A percentile compares a stretch with the other conserved stretches of the same genome.
phyloP scores from a whole-genome alignment of 2,113 vertebrate species.

The Corythaixoides concolor region DNA sequence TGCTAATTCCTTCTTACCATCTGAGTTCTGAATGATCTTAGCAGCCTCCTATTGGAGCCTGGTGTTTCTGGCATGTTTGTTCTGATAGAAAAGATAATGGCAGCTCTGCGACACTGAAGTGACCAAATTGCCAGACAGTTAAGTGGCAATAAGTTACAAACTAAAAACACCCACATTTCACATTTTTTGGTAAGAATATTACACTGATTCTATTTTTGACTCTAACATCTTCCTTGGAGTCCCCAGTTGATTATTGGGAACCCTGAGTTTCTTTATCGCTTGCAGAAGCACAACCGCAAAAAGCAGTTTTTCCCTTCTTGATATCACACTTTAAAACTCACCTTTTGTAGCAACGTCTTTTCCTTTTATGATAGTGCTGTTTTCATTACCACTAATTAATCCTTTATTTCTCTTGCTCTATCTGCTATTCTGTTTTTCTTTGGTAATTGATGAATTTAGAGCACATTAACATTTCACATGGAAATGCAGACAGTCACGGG shows the following conservation, averaged over 20 bases:
- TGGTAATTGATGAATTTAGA: not conserved
- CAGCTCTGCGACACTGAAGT: not conserved
- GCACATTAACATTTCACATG: not conserved
- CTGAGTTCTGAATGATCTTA: not conserved
- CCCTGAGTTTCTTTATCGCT: not conserved
- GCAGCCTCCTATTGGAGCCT: not conserved
- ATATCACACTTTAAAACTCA: not conserved
- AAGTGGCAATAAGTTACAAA: not conserved
- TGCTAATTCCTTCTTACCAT: not conserved
- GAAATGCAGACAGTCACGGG: fast-evolving
- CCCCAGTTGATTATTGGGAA: not conserved
- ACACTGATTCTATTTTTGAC: not conserved
- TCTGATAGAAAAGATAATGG: not conserved
- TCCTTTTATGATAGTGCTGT: not conserved
- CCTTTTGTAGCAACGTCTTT: not conserved
- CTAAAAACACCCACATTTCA: not conserved
- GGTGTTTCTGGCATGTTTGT: not conserved
- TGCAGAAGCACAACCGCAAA: not conserved
- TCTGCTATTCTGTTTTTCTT: not conserved
- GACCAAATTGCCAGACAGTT: not conserved
- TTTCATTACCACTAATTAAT: not conserved
- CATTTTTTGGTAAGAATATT: not conserved
- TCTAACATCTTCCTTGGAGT: not conserved
- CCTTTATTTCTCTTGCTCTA: not conserved
- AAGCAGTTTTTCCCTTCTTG: not conserved